Percentiles rank a stretch among this genome's conserved stretches.
Conservation (phyloP, 2,888 invertebrate genomes). For the Lucinisca nassula region DNA sequence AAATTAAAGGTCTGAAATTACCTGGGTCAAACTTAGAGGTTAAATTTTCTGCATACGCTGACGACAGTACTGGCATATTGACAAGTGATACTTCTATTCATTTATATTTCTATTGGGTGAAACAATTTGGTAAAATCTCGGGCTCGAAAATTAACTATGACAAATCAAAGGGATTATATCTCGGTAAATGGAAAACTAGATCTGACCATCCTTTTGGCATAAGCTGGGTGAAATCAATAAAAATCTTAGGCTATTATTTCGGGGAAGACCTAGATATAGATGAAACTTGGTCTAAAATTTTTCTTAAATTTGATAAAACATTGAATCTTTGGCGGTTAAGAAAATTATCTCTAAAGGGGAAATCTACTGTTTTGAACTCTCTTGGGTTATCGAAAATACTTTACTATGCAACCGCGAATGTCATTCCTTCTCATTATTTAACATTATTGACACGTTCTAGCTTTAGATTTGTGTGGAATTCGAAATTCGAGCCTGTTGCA, state of each 20-base stretch:
- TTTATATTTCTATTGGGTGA: slow-evolving; percentile 16
- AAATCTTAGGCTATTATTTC: not conserved
- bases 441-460: too few relatives aligned
- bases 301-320: not conserved
- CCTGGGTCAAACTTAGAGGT: slow-evolving; percentile 30
- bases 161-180: slow-evolving; percentile 62
- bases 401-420: too few relatives aligned
- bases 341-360: too few relatives aligned
- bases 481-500: too few relatives aligned
- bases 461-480: too few relatives aligned
- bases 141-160: slow-evolving; percentile 60
- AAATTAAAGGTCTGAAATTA: slow-evolving; percentile 32
- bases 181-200: slow-evolving; percentile 66
- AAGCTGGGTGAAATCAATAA: not conserved
- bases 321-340: too few relatives aligned
- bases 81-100: slow-evolving; percentile 12
- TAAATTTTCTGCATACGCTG: slow-evolving; percentile 42
- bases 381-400: too few relatives aligned
- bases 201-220: slow-evolving; percentile 69
- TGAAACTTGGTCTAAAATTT: not conserved
- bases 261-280: not conserved
- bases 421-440: too few relatives aligned
- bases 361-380: too few relatives aligned
- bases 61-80: slow-evolving; percentile 40
- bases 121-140: slow-evolving; percentile 33